These are phyloP conservation scores for Mastacembelus armatus DNA, from an alignment of 2,797 vertebrate genomes.

Conservation along the genomic window DNA sequence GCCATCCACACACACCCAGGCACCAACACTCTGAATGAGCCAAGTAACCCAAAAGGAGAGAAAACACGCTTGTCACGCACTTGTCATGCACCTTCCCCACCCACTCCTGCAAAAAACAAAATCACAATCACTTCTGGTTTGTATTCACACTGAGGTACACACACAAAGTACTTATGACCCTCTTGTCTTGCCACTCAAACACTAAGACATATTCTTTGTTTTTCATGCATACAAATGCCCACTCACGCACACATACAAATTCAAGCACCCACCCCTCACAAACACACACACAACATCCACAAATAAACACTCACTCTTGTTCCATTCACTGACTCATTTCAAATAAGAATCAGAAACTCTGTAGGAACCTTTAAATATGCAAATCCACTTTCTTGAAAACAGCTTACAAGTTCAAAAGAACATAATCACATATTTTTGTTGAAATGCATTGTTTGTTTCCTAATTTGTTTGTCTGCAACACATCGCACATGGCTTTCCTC, in stretches of 20 bases:
- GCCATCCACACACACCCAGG: conserved; percentile 23
- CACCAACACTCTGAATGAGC: conserved; percentile 25
- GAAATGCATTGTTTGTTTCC: conserved; percentile 4
- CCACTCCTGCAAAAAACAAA: conserved; percentile 70
- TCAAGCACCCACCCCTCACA: conserved; percentile 23
- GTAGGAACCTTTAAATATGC: conserved; percentile 15
- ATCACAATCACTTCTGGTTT: conserved; percentile 54
- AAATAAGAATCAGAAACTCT: conserved; percentile 25
- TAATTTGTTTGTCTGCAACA: conserved; percentile 21
- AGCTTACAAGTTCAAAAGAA: conserved; percentile 15
- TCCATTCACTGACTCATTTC: conserved; percentile 43
- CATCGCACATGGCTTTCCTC: neutral
- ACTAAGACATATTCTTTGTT: conserved; percentile 61
- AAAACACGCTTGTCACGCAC: conserved; percentile 61
- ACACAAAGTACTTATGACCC: conserved; percentile 40
- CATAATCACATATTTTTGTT: neutral
- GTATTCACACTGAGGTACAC: conserved; percentile 48
- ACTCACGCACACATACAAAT: conserved; percentile 31
- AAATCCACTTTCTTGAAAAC: conserved; percentile 15
- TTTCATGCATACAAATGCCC: conserved; percentile 57
- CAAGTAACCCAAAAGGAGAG: conserved; percentile 56
- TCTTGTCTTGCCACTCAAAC: conserved; percentile 63
- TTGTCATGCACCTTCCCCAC: conserved; percentile 67
- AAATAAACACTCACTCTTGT: conserved; percentile 69
- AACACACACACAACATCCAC: conserved; percentile 44